Conservation (phyloP, 2,113 vertebrate species). For the Aspidoscelis tigris region DNA sequence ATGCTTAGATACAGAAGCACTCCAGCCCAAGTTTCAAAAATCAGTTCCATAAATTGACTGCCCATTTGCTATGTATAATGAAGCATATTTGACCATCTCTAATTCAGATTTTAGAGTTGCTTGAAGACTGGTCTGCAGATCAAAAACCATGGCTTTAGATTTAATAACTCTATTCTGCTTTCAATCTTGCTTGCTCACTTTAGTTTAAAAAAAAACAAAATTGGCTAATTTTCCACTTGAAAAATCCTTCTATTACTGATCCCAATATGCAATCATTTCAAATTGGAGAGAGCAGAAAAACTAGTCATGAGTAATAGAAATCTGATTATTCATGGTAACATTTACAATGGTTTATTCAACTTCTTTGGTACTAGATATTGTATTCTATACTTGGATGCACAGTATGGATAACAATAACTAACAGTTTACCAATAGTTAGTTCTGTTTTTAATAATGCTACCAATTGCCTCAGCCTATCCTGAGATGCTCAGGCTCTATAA, state of each 20-base stretch:
- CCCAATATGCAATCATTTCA: slow-evolving; percentile 25
- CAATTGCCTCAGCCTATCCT: background rate
- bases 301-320: background rate
- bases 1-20: background rate
- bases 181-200: slow-evolving; percentile 25
- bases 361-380: slow-evolving; percentile 2
- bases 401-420: background rate
- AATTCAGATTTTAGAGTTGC: slow-evolving; percentile 12
- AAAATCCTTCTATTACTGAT: slow-evolving; percentile 37
- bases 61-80: background rate
- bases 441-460: background rate
- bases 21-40: background rate
- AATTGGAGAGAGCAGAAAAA: slow-evolving; percentile 6
- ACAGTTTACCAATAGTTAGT: slow-evolving; percentile 1
- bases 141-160: slow-evolving; percentile 10
- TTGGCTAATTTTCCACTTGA: slow-evolving; percentile 3
- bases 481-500: background rate
- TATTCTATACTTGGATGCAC: background rate
- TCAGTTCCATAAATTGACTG: background rate
- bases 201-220: slow-evolving; percentile 30
- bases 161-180: slow-evolving; percentile 39
- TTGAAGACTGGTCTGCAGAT: background rate
- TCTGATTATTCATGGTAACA: background rate
- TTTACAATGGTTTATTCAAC: background rate
- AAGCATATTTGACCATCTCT: background rate